These are phyloP conservation scores for Stenodera caucasica DNA, from an alignment of 2,888 invertebrate genomes.

Conservation along the genomic window DNA sequence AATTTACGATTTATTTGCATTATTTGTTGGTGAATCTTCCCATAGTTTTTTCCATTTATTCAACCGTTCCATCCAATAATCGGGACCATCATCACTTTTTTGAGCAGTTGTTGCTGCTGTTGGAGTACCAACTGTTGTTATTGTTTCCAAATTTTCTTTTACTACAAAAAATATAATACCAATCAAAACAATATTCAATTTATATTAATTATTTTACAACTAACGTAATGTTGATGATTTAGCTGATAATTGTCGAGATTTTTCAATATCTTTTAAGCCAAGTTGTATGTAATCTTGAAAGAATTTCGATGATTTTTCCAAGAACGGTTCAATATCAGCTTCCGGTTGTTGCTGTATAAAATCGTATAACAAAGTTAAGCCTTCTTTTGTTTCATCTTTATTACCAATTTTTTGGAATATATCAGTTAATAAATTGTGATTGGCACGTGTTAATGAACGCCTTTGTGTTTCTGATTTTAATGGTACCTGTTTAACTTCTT, in stretches of 20 bases:
- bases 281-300: conserved; percentile 86
- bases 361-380: conserved; percentile 78
- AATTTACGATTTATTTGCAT: neutral
- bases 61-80: conserved; percentile 47
- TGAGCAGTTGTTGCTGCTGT: neutral
- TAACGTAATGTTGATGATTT: conserved; percentile 35
- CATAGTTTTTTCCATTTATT: conserved; percentile 46
- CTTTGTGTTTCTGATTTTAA: conserved; percentile 48
- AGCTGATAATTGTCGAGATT: conserved; percentile 40
- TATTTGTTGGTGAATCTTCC: conserved; percentile 20
- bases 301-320: conserved; percentile 80
- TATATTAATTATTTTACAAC: conserved; percentile 6
- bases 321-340: conserved; percentile 81
- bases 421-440: conserved; percentile 84
- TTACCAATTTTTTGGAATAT: conserved; percentile 90
- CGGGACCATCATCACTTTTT: conserved; percentile 32
- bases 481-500: conserved; percentile 55
- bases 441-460: conserved; percentile 68
- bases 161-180: conserved; percentile 18
- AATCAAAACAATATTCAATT: neutral
- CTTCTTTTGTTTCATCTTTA: conserved; percentile 82
- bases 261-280: conserved; percentile 66
- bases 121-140: conserved; percentile 10
- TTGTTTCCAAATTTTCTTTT: conserved; percentile 33
- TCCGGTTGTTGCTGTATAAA: conserved; percentile 80